Conservation (phyloP, 2,113 vertebrate genomes). For the Trichomycterus rosablanca region DNA sequence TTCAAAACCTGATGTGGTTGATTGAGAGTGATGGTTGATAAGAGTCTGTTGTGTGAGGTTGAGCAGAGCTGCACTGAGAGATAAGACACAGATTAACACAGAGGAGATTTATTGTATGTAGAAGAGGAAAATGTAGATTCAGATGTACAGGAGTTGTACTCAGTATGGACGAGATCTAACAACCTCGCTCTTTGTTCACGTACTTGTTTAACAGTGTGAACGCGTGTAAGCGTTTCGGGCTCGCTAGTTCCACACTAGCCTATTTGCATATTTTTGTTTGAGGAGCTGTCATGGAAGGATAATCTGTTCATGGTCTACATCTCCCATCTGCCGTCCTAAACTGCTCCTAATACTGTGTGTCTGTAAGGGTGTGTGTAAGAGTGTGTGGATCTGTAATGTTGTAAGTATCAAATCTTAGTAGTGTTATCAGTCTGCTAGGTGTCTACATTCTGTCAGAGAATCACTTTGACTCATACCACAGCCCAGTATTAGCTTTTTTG, state of each 20-base stretch:
- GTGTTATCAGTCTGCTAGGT: no score
- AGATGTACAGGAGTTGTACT: conserved; percentile 26
- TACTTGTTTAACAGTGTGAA: conserved; percentile 31
- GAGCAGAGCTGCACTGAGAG: conserved; percentile 63
- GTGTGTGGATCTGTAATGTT: conserved; percentile 7
- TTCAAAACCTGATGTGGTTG: conserved; percentile 60
- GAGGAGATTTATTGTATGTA: conserved; percentile 23
- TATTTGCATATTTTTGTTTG: conserved; percentile 18
- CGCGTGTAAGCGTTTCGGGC: conserved; percentile 15
- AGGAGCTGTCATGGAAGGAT: conserved; percentile 23
- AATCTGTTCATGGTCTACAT: conserved; percentile 22
- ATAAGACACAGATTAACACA: conserved; percentile 66
- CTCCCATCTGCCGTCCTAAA: conserved; percentile 22
- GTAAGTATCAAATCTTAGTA: no score
- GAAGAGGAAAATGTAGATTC: conserved; percentile 52
- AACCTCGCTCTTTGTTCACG: conserved; percentile 13
- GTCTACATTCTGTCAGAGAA: no score
- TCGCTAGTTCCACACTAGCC: not conserved
- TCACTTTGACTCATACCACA: no score
- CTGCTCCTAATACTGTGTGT: conserved; percentile 18
- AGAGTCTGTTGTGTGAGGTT: conserved; percentile 53
- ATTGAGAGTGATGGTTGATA: conserved; percentile 71
- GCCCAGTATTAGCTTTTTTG: no score
- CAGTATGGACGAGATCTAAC: conserved; percentile 4
- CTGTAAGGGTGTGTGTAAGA: conserved; percentile 4